phyloP scores from a whole-genome alignment of 2,113 vertebrate species.

The Donacobius atricapilla region DNA sequence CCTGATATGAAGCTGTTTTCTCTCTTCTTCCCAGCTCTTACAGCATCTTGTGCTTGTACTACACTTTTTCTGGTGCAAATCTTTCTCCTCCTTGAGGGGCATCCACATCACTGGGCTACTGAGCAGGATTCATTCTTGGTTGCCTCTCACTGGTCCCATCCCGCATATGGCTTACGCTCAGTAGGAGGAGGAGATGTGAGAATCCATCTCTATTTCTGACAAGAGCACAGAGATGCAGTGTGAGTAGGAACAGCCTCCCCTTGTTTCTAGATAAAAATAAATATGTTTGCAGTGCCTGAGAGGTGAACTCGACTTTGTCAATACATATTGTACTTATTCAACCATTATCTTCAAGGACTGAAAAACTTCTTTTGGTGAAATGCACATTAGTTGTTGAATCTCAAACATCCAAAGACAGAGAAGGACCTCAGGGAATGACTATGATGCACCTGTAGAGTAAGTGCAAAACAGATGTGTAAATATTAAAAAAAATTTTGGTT shows the following conservation, averaged over 20 bases:
- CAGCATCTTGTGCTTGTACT: background rate
- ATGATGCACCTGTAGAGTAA: rapidly evolving
- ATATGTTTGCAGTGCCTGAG: background rate
- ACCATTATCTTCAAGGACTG: rapidly evolving
- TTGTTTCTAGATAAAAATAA: background rate
- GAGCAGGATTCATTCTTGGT: background rate
- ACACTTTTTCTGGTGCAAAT: background rate
- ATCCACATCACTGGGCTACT: background rate
- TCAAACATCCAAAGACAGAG: background rate
- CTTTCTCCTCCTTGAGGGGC: background rate
- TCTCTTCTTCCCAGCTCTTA: background rate
- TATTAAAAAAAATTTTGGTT: background rate
- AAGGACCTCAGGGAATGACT: too few relatives aligned
- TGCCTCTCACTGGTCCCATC: background rate
- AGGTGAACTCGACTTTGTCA: background rate
- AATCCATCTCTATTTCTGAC: rapidly evolving
- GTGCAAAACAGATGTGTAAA: background rate
- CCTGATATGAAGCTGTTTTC: rapidly evolving
- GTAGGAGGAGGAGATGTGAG: background rate
- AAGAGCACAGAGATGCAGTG: rapidly evolving
- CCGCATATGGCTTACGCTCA: rapidly evolving
- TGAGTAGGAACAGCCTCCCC: background rate
- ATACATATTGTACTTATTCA: background rate
- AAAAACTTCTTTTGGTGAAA: background rate
- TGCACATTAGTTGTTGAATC: background rate